Evolutionary conservation across 2,797 vertebrate genomes (phyloP).

Genomic region (Artibeus lituratus): DNA sequence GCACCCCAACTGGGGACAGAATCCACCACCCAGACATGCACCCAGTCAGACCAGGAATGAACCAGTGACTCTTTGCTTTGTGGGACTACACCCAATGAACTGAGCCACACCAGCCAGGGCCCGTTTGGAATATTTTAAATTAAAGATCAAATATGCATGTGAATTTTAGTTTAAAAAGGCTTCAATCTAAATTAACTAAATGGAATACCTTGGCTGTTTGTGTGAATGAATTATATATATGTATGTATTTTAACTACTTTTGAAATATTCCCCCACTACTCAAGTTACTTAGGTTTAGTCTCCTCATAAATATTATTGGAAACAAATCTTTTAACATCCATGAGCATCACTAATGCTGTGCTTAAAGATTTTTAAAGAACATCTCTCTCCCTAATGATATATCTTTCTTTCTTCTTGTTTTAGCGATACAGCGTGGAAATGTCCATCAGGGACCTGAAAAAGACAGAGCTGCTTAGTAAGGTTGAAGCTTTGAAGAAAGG

Average conservation of each 20-base stretch:
- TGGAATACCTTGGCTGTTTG: not conserved
- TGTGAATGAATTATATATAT: not conserved
- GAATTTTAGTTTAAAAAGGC: conserved; percentile 28
- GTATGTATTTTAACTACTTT: not conserved
- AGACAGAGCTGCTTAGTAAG: conserved; percentile 90
- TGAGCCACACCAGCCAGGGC: not conserved
- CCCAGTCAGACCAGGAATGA: not conserved
- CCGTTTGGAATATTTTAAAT: conserved; percentile 7
- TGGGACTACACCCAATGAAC: not conserved
- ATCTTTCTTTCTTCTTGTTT: conserved; percentile 71
- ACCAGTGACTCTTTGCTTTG: not conserved
- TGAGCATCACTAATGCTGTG: not conserved
- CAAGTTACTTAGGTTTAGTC: not conserved
- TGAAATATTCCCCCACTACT: not conserved
- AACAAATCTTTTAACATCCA: conserved; percentile 13
- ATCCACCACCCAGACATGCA: too few relatives aligned
- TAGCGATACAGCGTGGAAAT: conserved; percentile 95
- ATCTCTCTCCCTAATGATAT: conserved; percentile 57
- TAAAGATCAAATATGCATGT: not conserved
- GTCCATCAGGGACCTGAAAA: conserved; percentile 91
- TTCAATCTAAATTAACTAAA: not conserved
- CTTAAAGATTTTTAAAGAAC: conserved; percentile 41
- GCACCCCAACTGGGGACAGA: not conserved
- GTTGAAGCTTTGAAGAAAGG: conserved; percentile 92
- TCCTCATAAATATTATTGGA: not conserved